Percentiles rank a stretch among this genome's conserved stretches.
These are phyloP conservation scores for Crocodylus rhombifer DNA, from an alignment of 2,797 vertebrate species.

Conservation along the genomic window DNA sequence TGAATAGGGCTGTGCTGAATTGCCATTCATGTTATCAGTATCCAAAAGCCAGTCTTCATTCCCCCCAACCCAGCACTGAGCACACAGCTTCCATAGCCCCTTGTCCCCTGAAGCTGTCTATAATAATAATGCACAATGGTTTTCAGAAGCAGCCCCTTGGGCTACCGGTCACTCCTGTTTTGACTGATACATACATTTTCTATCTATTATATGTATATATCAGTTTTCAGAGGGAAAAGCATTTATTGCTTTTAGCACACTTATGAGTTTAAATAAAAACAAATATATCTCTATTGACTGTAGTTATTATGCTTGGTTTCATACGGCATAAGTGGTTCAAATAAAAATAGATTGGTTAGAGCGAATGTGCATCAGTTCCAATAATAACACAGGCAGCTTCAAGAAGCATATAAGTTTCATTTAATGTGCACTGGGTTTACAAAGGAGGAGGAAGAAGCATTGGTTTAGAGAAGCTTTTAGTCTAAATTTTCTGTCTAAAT, in stretches of 20 bases:
- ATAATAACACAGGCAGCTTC: constrained; percentile 73
- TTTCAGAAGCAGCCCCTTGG: not conserved
- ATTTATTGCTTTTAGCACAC: constrained; percentile 78
- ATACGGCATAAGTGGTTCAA: constrained; percentile 78
- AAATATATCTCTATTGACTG: constrained; percentile 79
- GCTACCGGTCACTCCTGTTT: constrained; percentile 1
- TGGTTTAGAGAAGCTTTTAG: constrained; percentile 66
- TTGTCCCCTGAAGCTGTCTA: not conserved
- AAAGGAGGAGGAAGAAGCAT: constrained; percentile 52
- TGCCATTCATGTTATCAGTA: not conserved
- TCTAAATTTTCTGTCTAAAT: constrained; percentile 70
- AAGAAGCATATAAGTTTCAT: constrained; percentile 59
- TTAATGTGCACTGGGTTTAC: constrained; percentile 71
- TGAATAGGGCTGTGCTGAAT: rapidly evolving
- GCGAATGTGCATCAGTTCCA: constrained; percentile 77
- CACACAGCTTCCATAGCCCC: not conserved
- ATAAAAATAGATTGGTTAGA: constrained; percentile 83
- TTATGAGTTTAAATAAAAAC: constrained; percentile 83
- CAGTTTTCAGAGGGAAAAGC: constrained; percentile 61
- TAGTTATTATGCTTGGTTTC: constrained; percentile 79
- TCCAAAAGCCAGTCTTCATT: rapidly evolving
- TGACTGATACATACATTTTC: constrained; percentile 61
- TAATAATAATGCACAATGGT: not conserved
- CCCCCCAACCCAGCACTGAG: rapidly evolving
- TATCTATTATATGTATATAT: constrained; percentile 54